These are phyloP conservation scores for Aselliscus stoliczkanus DNA, from an alignment of 2,797 vertebrate species.

Conservation along the genomic window DNA sequence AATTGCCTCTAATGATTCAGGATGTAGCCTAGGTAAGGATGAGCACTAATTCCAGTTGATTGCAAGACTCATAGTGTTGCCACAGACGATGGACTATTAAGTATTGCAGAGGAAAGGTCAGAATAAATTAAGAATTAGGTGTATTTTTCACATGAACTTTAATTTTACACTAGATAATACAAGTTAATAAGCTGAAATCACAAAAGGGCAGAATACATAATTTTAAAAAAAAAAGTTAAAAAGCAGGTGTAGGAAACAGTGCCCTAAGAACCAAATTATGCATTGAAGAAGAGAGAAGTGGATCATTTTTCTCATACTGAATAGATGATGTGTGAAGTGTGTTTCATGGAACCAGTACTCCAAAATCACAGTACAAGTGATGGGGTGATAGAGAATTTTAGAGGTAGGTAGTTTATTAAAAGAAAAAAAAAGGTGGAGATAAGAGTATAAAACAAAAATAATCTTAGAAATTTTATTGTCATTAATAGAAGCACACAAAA, in stretches of 20 bases:
- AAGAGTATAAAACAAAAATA: background rate
- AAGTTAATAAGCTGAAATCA: background rate
- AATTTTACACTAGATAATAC: background rate
- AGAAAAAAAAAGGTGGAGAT: background rate
- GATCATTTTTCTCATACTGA: background rate
- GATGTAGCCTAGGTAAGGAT: background rate
- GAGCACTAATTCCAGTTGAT: background rate
- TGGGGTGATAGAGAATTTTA: background rate
- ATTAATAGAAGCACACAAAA: background rate
- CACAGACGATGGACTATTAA: background rate
- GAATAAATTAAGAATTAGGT: background rate
- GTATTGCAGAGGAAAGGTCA: background rate
- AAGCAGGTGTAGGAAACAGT: background rate
- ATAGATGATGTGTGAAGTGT: background rate
- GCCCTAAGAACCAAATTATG: background rate
- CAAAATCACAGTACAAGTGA: background rate
- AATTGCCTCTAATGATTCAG: background rate
- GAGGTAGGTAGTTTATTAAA: background rate
- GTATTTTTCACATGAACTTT: background rate
- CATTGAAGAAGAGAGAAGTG: background rate
- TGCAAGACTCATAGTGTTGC: background rate
- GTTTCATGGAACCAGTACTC: background rate
- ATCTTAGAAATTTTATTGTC: background rate
- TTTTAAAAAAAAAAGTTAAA: background rate
- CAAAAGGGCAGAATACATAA: background rate